These are phyloP conservation scores for Bucco capensis DNA, from an alignment of 2,113 vertebrate species.

Conservation along the genomic window DNA sequence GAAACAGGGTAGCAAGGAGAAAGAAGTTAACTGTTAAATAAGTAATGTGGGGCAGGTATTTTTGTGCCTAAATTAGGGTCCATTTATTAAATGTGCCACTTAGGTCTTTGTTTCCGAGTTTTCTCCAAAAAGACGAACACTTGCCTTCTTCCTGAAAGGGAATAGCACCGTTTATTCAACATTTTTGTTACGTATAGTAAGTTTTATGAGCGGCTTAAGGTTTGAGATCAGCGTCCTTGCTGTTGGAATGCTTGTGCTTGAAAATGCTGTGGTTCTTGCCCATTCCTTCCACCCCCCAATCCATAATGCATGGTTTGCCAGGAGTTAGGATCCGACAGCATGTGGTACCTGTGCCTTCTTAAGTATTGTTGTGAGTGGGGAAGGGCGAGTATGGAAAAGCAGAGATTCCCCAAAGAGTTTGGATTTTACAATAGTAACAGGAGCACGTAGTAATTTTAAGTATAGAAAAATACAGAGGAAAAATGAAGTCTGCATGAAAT, in stretches of 20 bases:
- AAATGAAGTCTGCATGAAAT: slow-evolving; percentile 41
- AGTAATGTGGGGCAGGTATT: background rate
- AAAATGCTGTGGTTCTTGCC: slow-evolving; percentile 36
- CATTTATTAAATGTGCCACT: background rate
- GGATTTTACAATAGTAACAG: slow-evolving; percentile 17
- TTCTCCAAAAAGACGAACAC: background rate
- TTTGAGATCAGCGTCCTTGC: slow-evolving; percentile 12
- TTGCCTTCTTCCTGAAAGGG: background rate
- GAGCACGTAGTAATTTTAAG: background rate
- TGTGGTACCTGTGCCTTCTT: background rate
- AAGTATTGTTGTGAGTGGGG: background rate
- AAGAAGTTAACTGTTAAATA: background rate
- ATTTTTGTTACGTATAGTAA: background rate
- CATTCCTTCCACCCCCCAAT: slow-evolving; percentile 8
- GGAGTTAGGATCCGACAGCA: slow-evolving; percentile 3
- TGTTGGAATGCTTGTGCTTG: slow-evolving; percentile 27
- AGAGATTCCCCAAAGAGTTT: slow-evolving; percentile 4
- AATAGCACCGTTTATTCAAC: background rate
- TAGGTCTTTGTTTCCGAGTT: background rate
- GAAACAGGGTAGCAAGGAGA: background rate
- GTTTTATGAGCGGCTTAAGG: background rate
- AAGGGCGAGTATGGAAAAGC: background rate
- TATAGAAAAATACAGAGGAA: slow-evolving; percentile 33
- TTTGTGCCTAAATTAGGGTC: background rate
- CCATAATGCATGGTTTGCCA: slow-evolving; percentile 42